phyloP scores from a whole-genome alignment of 2,113 vertebrate species.

The Cyrtonyx montezumae region DNA sequence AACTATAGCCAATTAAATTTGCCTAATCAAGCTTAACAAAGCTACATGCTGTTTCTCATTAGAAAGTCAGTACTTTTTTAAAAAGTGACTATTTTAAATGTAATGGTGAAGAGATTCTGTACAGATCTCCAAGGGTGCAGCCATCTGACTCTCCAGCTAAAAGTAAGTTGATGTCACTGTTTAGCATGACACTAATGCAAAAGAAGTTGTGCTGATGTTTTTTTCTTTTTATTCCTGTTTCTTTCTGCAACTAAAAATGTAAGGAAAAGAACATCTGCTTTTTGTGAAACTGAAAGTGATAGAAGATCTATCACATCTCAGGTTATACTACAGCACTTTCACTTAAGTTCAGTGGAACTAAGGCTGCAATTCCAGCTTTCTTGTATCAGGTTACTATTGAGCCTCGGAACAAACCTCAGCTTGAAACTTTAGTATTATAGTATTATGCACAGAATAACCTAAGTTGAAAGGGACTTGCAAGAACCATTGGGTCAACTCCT shows the following conservation, averaged over 20 bases:
- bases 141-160: constrained; percentile 70
- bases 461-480: background rate
- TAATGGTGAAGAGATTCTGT: constrained; percentile 48
- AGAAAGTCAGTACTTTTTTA: constrained; percentile 65
- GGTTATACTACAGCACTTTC: background rate
- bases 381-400: background rate
- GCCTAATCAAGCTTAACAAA: constrained; percentile 79
- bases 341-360: background rate
- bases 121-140: constrained; percentile 56
- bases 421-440: background rate
- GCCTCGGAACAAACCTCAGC: background rate
- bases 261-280: constrained; percentile 8
- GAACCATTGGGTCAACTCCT: background rate
- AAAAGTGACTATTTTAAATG: constrained; percentile 39
- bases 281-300: background rate
- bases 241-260: background rate
- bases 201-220: background rate
- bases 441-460: background rate
- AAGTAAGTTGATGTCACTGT: constrained; percentile 42
- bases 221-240: background rate
- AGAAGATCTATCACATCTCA: background rate
- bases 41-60: constrained; percentile 75
- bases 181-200: constrained; percentile 47
- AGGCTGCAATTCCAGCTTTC: background rate
- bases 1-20: constrained; percentile 79